phyloP scores from a whole-genome alignment of 2,888 invertebrate species.

The Andrena camellia region DNA sequence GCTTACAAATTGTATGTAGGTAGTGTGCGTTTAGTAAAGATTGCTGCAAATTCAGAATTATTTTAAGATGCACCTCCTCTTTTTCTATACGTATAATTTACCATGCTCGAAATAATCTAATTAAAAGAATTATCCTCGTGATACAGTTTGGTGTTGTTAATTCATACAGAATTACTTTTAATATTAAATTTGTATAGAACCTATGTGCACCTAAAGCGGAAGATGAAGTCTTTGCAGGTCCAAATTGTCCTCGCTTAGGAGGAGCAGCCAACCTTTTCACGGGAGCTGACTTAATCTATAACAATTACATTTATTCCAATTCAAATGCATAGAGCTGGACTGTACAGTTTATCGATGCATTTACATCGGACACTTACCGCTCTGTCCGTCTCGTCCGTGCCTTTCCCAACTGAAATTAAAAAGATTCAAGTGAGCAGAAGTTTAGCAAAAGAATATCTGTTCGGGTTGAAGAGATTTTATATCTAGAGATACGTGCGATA shows the following conservation, averaged over 20 bases:
- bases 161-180: slow-evolving; percentile 7
- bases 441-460: not conserved
- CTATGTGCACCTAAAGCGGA: slow-evolving; percentile 75
- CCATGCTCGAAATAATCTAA: slow-evolving; percentile 57
- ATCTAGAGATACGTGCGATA: too few species aligned
- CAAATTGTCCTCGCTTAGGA: slow-evolving; percentile 82
- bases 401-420: slow-evolving; percentile 81
- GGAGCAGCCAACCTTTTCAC: slow-evolving; percentile 78
- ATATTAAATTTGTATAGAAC: not conserved
- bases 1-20: not conserved
- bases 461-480: not conserved
- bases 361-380: slow-evolving; percentile 76
- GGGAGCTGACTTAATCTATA: slow-evolving; percentile 81
- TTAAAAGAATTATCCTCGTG: slow-evolving; percentile 7
- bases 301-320: slow-evolving; percentile 35
- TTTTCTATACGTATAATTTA: slow-evolving; percentile 23
- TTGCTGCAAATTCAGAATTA: not conserved
- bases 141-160: slow-evolving; percentile 15
- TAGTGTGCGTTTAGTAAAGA: not conserved
- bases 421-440: not conserved
- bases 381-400: slow-evolving; percentile 84
- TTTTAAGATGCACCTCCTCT: not conserved
- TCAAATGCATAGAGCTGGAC: not conserved
- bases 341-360: not conserved
- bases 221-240: slow-evolving; percentile 79